These are phyloP conservation scores for Ctenicera cuprea DNA, from an alignment of 2,888 invertebrate species.

Conservation along the genomic window DNA sequence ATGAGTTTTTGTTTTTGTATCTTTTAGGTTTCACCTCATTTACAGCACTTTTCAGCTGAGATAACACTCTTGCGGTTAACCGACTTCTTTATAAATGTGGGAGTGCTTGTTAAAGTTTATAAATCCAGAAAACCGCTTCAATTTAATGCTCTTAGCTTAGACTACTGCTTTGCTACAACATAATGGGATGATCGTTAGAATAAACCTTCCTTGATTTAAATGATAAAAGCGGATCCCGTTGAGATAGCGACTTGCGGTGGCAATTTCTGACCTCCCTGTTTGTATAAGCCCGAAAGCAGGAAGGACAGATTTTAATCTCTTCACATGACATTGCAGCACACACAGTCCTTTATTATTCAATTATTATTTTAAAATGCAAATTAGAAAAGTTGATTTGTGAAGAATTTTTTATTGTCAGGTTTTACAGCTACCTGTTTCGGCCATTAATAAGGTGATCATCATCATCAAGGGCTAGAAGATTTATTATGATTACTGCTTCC, in stretches of 20 bases:
- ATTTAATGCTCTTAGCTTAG: constrained; percentile 8
- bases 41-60: background rate
- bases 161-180: constrained; percentile 12
- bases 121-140: constrained; percentile 23
- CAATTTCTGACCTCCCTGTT: constrained; percentile 19
- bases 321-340: constrained; percentile 5
- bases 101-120: constrained; percentile 11
- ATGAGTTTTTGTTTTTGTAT: constrained; percentile 1
- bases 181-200: constrained; percentile 32
- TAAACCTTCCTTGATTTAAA: constrained; percentile 25
- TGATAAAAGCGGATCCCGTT: constrained; percentile 24
- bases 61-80: constrained; percentile 10
- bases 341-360: background rate
- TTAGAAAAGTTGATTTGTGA: too few species aligned
- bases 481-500: too few species aligned
- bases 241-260: constrained; percentile 8
- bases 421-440: too few species aligned
- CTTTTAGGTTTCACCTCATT: background rate
- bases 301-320: constrained; percentile 14
- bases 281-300: background rate
- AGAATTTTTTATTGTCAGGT: too few species aligned
- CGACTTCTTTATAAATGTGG: background rate
- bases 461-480: too few species aligned
- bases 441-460: too few species aligned
- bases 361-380: too few species aligned